Base-by-base conservation (phyloP, 1,140 invertebrate species). In the Drosophila bifasciata region DNA sequence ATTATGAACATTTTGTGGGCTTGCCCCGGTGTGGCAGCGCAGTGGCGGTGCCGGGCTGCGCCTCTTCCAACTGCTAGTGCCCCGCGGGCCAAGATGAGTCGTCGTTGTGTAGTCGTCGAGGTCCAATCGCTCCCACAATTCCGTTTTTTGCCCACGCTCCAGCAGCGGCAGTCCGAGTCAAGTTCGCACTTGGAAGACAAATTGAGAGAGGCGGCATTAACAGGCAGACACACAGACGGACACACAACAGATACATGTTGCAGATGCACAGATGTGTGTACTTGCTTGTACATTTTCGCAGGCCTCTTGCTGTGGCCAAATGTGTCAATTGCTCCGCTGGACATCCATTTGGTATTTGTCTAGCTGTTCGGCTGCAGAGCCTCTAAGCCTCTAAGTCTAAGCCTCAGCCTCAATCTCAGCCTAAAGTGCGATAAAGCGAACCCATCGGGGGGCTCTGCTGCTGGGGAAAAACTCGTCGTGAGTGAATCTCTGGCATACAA, bases 1-100 rank as follows among this genome's bases (percentile, higher is more conserved):
- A 88, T 86, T 86, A 86, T 86, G 78, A 86, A 86, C 83, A 86
- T 88, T 85, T 84, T 73, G 62, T 74, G 83, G 83, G 83, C 83
- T 88, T 86, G 74, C 52, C 52, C 76, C 52, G 25, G 40, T 8
- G 32, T 49, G 61, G 25, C 60, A 43, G 45, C 28, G 45, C 48
- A 59, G 59, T 71, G 60, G 66, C 79, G 46, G 49, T 55, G 21
- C 58, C 57, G 51, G 25, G 56, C 79, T 69, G 73, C 77, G 57
- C 52, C 59, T 49, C 21, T 28, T 39, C 7, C 46, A 9, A 15
- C 58, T 21, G 48, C 45, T 61, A 50, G 67, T 39, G 71, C 60
- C 75, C 45, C 70, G n/a, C 67, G 36, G 58, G 55, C 61, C 66
- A 56, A 44, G 44, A 16, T 28, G 8, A 43, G 32, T 36, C 11